Conservation (phyloP, 2,888 invertebrate genomes). For the Folsomia manolachei region DNA sequence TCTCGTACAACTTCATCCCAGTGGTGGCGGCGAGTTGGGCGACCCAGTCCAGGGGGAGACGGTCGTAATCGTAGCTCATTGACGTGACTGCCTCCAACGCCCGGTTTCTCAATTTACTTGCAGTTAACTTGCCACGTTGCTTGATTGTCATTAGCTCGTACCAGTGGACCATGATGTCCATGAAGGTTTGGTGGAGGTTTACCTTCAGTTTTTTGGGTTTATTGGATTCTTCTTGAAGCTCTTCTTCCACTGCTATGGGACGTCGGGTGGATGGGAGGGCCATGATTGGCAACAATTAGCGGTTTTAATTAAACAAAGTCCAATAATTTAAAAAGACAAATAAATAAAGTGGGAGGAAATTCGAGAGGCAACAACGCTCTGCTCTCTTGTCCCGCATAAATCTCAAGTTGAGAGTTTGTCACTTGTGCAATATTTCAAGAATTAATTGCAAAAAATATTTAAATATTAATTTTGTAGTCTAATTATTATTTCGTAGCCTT, state of each 20-base stretch:
- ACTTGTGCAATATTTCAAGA: too few species aligned
- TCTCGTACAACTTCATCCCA: conserved; percentile 10
- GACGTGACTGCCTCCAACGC: background rate
- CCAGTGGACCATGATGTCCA: conserved; percentile 12
- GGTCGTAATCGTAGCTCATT: conserved; percentile 10
- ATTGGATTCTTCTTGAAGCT: conserved; percentile 1
- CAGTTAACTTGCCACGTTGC: conserved; percentile 8
- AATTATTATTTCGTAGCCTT: too few species aligned
- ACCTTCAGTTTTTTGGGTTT: background rate
- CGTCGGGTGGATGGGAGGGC: conserved; percentile 20
- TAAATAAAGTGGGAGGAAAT: too few species aligned
- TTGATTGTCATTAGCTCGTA: background rate
- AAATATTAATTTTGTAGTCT: too few species aligned
- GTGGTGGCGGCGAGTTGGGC: background rate
- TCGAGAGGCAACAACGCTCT: too few species aligned
- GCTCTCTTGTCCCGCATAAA: too few species aligned
- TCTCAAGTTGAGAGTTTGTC: too few species aligned
- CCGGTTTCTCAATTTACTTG: conserved; percentile 12
- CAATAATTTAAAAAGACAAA: too few species aligned
- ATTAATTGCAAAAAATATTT: too few species aligned
- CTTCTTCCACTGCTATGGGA: conserved; percentile 22
- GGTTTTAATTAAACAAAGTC: too few species aligned
- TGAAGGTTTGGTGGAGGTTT: conserved; percentile 1
- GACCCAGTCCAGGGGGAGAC: conserved; percentile 19
- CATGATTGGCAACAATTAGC: too few species aligned